Percentiles rank a stretch among this genome's conserved stretches.
These are phyloP conservation scores for Pecten maximus DNA, from an alignment of 2,888 invertebrate genomes.

Conservation along the genomic window DNA sequence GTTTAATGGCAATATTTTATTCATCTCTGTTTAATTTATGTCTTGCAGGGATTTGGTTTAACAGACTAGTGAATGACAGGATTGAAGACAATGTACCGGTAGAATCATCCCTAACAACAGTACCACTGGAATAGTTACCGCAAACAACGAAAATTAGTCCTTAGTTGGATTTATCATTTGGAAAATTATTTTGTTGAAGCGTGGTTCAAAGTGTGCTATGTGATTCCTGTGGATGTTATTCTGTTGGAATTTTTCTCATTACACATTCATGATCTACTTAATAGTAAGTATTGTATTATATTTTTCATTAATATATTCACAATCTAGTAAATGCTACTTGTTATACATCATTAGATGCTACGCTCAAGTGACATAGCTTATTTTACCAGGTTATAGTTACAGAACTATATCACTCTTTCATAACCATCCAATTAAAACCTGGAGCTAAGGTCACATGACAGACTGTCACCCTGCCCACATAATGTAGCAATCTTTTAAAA, in stretches of 20 bases:
- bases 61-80: slow-evolving; percentile 26
- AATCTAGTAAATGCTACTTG: background rate
- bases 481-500: no score
- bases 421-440: background rate
- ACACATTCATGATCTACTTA: slow-evolving; percentile 19
- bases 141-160: background rate
- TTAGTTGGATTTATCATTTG: background rate
- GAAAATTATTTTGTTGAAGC: background rate
- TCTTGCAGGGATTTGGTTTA: slow-evolving; percentile 13
- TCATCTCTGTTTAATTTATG: slow-evolving; percentile 31
- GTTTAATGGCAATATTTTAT: slow-evolving; percentile 29
- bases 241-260: background rate
- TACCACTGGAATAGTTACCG: background rate
- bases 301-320: background rate
- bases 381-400: background rate
- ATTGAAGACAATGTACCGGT: slow-evolving; percentile 19
- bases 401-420: background rate
- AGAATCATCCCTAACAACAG: background rate
- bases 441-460: background rate
- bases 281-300: background rate
- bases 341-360: background rate
- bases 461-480: background rate
- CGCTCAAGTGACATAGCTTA: background rate
- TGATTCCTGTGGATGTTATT: background rate
- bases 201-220: background rate